Conservation (phyloP, 1,140 invertebrate species). For the Thaumetopoea pityocampa region DNA sequence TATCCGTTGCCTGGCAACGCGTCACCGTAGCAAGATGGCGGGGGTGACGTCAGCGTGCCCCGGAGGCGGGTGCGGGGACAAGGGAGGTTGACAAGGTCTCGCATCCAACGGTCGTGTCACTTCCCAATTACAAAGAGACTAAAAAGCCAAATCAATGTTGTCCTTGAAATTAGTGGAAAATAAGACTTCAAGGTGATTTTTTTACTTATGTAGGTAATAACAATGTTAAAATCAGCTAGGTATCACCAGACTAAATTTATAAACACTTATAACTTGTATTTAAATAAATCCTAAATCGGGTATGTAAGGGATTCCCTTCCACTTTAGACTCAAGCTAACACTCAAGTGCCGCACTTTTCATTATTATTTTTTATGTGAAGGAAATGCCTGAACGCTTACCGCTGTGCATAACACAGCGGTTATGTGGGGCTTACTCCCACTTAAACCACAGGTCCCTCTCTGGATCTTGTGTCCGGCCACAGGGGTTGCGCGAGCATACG, state of each 20-base stretch:
- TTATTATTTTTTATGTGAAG: too few relatives aligned
- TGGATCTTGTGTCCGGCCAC: too few relatives aligned
- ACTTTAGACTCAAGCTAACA: too few relatives aligned
- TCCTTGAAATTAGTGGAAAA: conserved; percentile 59
- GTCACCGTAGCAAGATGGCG: conserved; percentile 66
- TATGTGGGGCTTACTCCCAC: too few relatives aligned
- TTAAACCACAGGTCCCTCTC: too few relatives aligned
- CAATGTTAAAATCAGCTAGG: conserved; percentile 1
- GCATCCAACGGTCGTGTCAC: conserved; percentile 56
- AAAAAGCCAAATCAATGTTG: conserved; percentile 53
- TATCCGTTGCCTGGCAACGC: conserved; percentile 64
- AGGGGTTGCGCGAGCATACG: too few relatives aligned
- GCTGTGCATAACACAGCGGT: too few relatives aligned
- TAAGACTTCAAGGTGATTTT: conserved; percentile 38
- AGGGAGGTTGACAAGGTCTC: conserved; percentile 53
- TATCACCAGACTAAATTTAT: background rate
- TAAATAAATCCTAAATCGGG: too few relatives aligned
- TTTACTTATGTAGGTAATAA: conserved; percentile 22
- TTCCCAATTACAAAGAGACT: conserved; percentile 70
- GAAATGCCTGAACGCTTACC: too few relatives aligned
- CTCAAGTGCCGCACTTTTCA: too few relatives aligned
- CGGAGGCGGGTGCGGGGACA: conserved; percentile 17
- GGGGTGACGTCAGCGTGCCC: conserved; percentile 58
- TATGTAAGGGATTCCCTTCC: too few relatives aligned
- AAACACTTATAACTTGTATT: too few relatives aligned